Percentiles rank a stretch among this genome's conserved stretches.
Conservation (phyloP, 2,888 invertebrate genomes). For the Archaeoteleia sp. region DNA sequence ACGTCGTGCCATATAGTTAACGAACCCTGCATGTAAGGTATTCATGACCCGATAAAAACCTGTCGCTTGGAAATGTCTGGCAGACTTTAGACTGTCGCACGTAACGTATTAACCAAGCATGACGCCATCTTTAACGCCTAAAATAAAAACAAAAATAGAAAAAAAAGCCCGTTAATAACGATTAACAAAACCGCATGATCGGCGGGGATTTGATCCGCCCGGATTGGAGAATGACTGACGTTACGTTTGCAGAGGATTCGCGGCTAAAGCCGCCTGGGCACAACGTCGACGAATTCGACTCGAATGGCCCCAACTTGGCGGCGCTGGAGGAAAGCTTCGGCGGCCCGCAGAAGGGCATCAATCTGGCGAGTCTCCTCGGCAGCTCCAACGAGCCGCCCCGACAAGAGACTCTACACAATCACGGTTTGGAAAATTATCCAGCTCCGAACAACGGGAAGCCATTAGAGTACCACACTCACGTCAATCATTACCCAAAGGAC, state of each 20-base stretch:
- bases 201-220: background rate
- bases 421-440: slow-evolving; percentile 21
- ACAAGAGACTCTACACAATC: slow-evolving; percentile 15
- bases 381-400: slow-evolving; percentile 34
- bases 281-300: slow-evolving; percentile 52
- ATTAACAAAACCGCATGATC: background rate
- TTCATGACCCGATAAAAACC: slow-evolving; percentile 2
- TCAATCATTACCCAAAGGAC: background rate
- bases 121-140: slow-evolving; percentile 11
- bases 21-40: slow-evolving; percentile 2
- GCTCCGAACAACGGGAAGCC: slow-evolving; percentile 20
- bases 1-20: background rate
- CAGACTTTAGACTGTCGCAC: too few species aligned
- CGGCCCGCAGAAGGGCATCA: slow-evolving; percentile 52
- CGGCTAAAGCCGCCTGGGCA: slow-evolving; percentile 46
- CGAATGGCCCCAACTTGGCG: slow-evolving; percentile 44
- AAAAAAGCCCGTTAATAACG: background rate
- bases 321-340: slow-evolving; percentile 62
- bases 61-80: background rate
- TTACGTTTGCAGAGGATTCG: slow-evolving; percentile 71
- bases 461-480: slow-evolving; percentile 15
- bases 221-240: slow-evolving; percentile 68
- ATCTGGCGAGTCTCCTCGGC: slow-evolving; percentile 27
- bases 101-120: slow-evolving; percentile 19
- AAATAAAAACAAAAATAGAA: too few species aligned